These are phyloP conservation scores for Malurus cyaneus DNA, from an alignment of 2,113 vertebrate species.

Conservation along the genomic window DNA sequence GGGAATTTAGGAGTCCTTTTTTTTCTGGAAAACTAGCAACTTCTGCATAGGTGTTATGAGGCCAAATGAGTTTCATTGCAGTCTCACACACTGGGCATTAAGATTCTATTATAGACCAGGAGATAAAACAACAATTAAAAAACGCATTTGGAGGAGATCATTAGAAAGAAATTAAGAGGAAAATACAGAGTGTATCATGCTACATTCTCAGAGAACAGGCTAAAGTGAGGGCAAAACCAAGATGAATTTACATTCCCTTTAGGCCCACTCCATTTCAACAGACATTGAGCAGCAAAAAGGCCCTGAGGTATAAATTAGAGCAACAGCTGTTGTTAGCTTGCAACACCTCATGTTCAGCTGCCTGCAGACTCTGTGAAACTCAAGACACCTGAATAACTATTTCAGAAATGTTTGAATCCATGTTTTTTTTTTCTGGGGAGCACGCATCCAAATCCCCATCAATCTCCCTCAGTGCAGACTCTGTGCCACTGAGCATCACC, in stretches of 20 bases:
- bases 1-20: neutral
- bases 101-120: neutral
- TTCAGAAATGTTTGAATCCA: neutral
- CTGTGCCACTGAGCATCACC: neutral
- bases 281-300: conserved; percentile 2
- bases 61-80: neutral
- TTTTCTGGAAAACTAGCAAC: neutral
- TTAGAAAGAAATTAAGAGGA: neutral
- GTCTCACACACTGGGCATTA: neutral
- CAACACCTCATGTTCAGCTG: neutral
- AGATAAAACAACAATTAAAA: neutral
- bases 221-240: neutral
- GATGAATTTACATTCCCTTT: neutral
- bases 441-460: neutral
- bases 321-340: conserved; percentile 1
- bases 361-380: neutral
- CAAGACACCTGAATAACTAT: neutral
- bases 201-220: neutral
- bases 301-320: conserved; percentile 42
- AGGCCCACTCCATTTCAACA: neutral
- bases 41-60: neutral
- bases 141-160: neutral
- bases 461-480: neutral
- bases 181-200: neutral
- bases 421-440: neutral